phyloP scores from a whole-genome alignment of 2,797 vertebrate species.

The Alosa sapidissima region DNA sequence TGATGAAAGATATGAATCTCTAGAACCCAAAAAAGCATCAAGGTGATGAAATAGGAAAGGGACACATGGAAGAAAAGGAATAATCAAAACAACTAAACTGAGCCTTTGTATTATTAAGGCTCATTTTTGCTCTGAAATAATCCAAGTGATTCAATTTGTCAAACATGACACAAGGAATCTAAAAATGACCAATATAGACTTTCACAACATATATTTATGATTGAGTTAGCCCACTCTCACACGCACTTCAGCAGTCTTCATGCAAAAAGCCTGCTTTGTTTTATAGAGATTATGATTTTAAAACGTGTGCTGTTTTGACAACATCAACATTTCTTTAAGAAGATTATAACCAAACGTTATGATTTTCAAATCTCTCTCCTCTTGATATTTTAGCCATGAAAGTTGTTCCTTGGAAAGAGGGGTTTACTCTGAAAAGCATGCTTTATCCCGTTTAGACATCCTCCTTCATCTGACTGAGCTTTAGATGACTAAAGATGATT shows the following conservation, averaged over 20 bases:
- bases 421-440: not conserved
- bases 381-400: not conserved
- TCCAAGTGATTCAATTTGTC: not conserved
- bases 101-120: not conserved
- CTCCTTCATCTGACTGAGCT: not conserved
- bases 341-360: constrained; percentile 3
- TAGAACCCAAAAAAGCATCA: not conserved
- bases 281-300: not conserved
- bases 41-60: not conserved
- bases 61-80: not conserved
- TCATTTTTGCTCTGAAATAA: not conserved
- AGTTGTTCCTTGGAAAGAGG: not conserved
- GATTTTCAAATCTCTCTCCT: not conserved
- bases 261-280: not conserved
- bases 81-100: not conserved
- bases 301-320: constrained; percentile 6
- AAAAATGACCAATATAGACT: not conserved
- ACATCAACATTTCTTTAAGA: not conserved
- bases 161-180: not conserved
- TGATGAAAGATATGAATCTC: not conserved
- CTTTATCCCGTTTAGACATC: not conserved
- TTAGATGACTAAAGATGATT: not conserved
- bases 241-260: not conserved
- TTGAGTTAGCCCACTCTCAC: not conserved
- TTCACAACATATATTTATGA: too few relatives aligned